These are phyloP conservation scores for Zophobas morio DNA, from an alignment of 1,140 invertebrate genomes.

Conservation along the genomic window DNA sequence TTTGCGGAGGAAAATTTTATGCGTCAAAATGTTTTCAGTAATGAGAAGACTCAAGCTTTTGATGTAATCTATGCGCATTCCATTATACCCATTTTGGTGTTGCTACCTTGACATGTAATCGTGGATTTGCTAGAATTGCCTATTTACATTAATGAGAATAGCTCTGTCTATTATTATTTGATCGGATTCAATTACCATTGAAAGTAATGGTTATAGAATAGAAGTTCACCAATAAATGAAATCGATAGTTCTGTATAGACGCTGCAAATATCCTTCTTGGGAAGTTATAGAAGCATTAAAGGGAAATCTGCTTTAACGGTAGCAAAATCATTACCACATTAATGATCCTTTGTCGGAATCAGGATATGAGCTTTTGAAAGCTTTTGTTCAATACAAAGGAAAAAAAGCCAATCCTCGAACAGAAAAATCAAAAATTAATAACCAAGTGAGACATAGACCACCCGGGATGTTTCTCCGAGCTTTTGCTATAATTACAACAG, in stretches of 20 bases:
- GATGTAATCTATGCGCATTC: not conserved
- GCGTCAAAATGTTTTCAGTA: too few relatives aligned
- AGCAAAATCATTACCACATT: too few relatives aligned
- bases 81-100: slow-evolving; percentile 13
- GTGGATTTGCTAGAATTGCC: slow-evolving; percentile 10
- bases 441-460: not conserved
- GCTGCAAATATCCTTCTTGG: too few relatives aligned
- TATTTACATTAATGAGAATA: not conserved
- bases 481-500: not conserved
- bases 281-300: not conserved
- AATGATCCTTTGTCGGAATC: too few relatives aligned
- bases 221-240: too few relatives aligned
- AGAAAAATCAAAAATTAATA: too few relatives aligned
- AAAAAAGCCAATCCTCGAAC: not conserved
- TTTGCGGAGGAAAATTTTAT: too few relatives aligned
- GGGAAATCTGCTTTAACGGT: not conserved
- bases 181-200: too few relatives aligned
- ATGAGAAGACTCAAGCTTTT: too few relatives aligned
- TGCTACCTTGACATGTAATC: slow-evolving; percentile 21
- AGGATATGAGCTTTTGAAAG: too few relatives aligned
- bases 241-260: too few relatives aligned
- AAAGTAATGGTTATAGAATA: not conserved
- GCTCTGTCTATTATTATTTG: too few relatives aligned
- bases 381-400: not conserved
- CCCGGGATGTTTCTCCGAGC: not conserved